phyloP scores from a whole-genome alignment of 2,113 vertebrate species.

The Urocynchramus pylzowi region DNA sequence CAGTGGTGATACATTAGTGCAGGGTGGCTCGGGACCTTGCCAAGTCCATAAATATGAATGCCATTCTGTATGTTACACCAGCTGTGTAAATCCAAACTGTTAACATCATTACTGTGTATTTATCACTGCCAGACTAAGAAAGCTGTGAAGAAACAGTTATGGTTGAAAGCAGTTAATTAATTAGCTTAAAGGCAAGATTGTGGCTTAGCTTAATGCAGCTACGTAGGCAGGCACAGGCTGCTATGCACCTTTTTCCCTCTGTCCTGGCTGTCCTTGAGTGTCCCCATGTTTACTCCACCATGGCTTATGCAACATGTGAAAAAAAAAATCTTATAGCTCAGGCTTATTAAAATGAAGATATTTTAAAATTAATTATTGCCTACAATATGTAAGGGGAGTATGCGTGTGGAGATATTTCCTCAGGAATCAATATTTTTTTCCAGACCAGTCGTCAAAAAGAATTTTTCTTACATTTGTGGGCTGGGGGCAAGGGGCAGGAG shows the following conservation, averaged over 20 bases:
- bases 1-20: background rate
- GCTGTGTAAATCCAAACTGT: conserved; percentile 37
- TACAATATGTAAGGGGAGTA: accelerated
- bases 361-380: background rate
- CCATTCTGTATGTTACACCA: background rate
- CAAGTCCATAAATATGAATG: conserved; percentile 26
- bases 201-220: background rate
- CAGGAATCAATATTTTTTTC: background rate
- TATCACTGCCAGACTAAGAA: conserved; percentile 45
- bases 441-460: background rate
- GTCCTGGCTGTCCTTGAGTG: background rate
- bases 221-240: background rate
- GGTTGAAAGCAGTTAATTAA: conserved; percentile 57
- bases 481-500: accelerated
- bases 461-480: background rate
- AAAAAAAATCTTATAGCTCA: background rate
- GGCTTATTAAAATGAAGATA: background rate
- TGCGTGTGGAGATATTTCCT: background rate
- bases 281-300: background rate
- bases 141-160: conserved; percentile 45
- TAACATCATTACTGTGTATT: conserved; percentile 35
- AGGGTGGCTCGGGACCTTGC: background rate
- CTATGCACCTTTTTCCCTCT: background rate
- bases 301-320: background rate
- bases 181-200: conserved; percentile 37